phyloP scores from a whole-genome alignment of 2,113 vertebrate species.

The Notothenia coriiceps region DNA sequence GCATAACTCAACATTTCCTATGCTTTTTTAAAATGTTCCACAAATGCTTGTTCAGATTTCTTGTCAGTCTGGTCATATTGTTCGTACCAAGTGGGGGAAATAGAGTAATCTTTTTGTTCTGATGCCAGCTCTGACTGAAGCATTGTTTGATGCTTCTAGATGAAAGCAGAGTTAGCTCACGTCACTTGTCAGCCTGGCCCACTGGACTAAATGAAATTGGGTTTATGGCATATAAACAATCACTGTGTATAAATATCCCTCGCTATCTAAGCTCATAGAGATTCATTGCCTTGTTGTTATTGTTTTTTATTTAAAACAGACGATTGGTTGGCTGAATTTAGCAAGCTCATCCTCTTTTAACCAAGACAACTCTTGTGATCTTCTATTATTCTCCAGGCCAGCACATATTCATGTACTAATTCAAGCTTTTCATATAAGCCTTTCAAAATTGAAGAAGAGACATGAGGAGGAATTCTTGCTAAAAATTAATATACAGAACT shows the following conservation, averaged over 20 bases:
- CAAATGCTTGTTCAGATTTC: background rate
- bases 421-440: background rate
- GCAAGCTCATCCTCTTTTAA: conserved; percentile 79
- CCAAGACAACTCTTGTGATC: conserved; percentile 78
- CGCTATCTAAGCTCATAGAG: background rate
- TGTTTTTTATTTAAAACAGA: conserved; percentile 31
- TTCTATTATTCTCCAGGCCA: conserved; percentile 76
- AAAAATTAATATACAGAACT: background rate
- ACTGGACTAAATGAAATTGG: conserved; percentile 31
- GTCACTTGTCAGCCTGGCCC: conserved; percentile 8
- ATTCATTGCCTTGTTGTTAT: conserved; percentile 27
- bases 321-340: conserved; percentile 44
- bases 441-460: conserved; percentile 1
- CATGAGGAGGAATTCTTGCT: background rate
- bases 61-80: background rate
- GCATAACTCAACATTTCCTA: background rate
- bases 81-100: background rate
- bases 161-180: conserved; percentile 12
- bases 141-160: background rate
- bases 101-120: background rate
- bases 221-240: conserved; percentile 30
- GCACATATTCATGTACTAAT: conserved; percentile 80
- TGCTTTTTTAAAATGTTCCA: background rate
- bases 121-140: background rate
- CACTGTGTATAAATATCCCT: conserved; percentile 5